Percentiles rank a stretch among this genome's conserved stretches.
These are phyloP conservation scores for Drosophila hamatofila DNA, from an alignment of 2,888 invertebrate species.

Conservation along the genomic window DNA sequence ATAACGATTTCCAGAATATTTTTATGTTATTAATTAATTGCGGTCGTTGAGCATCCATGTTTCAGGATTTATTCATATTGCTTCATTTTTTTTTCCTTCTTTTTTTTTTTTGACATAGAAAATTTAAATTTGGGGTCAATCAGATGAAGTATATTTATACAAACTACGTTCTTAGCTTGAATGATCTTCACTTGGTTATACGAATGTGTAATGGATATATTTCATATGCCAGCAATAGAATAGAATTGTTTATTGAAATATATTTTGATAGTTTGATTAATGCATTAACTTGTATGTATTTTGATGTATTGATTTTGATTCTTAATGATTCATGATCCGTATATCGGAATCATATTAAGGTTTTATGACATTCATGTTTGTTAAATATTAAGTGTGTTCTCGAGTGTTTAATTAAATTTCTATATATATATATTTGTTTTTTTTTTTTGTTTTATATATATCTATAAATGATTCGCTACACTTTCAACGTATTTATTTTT, in stretches of 20 bases:
- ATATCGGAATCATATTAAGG: constrained; percentile 15
- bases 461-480: constrained; percentile 47
- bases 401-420: constrained; percentile 25
- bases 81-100: constrained; percentile 12
- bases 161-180: neutral
- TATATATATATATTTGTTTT: constrained; percentile 21
- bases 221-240: neutral
- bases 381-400: neutral
- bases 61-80: constrained; percentile 43
- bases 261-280: constrained; percentile 25
- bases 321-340: constrained; percentile 38
- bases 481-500: constrained; percentile 46
- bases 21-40: constrained; percentile 15
- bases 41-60: constrained; percentile 49
- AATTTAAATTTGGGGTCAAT: neutral
- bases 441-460: constrained; percentile 4
- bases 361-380: constrained; percentile 7
- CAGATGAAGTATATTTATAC: neutral
- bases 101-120: neutral
- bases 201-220: constrained; percentile 4
- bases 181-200: neutral
- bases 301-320: constrained; percentile 58
- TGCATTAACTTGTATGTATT: constrained; percentile 25
- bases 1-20: constrained; percentile 17
- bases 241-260: constrained; percentile 22